Percentiles rank a stretch among this genome's conserved stretches.
phyloP scores from a whole-genome alignment of 1,140 invertebrate genomes.

The Zaprionus ornatus region DNA sequence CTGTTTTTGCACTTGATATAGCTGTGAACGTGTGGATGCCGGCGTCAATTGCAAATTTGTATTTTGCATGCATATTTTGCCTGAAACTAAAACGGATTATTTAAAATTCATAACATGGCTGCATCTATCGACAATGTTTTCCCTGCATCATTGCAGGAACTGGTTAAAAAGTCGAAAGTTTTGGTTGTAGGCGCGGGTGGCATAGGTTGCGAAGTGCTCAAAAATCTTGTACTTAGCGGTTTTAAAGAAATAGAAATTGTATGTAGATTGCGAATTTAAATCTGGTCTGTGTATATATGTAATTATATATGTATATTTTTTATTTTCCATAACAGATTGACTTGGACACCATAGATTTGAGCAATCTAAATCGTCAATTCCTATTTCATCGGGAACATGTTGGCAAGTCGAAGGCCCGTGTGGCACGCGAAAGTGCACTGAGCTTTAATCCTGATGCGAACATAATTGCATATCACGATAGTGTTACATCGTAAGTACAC shows the following conservation, averaged over 20 bases:
- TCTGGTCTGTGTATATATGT: constrained; percentile 16
- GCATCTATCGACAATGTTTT: constrained; percentile 87
- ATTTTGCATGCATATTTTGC: neutral
- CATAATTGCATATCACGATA: constrained; percentile 96
- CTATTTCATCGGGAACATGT: constrained; percentile 99
- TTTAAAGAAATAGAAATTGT: constrained; percentile 98
- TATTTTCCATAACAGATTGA: constrained; percentile 92
- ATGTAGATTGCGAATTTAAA: constrained; percentile 83
- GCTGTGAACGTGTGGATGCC: constrained; percentile 18
- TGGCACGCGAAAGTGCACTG: constrained; percentile 94
- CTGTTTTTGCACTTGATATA: constrained; percentile 11
- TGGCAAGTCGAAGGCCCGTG: constrained; percentile 96
- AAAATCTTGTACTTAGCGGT: constrained; percentile 97
- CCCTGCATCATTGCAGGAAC: constrained; percentile 85
- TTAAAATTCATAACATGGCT: constrained; percentile 85
- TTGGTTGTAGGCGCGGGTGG: constrained; percentile 99
- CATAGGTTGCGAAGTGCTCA: constrained; percentile 99
- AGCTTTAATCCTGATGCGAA: constrained; percentile 94
- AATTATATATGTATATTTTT: constrained; percentile 11
- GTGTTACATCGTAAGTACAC: constrained; percentile 91
- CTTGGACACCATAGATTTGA: constrained; percentile 99
- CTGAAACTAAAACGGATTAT: constrained; percentile 8
- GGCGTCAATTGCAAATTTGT: constrained; percentile 60
- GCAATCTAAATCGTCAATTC: constrained; percentile 99
- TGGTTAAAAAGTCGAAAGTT: constrained; percentile 85